Percentiles rank a stretch among this genome's conserved stretches.
These are phyloP conservation scores for Eristalis intricaria DNA, from an alignment of 2,888 invertebrate species.

Conservation along the genomic window DNA sequence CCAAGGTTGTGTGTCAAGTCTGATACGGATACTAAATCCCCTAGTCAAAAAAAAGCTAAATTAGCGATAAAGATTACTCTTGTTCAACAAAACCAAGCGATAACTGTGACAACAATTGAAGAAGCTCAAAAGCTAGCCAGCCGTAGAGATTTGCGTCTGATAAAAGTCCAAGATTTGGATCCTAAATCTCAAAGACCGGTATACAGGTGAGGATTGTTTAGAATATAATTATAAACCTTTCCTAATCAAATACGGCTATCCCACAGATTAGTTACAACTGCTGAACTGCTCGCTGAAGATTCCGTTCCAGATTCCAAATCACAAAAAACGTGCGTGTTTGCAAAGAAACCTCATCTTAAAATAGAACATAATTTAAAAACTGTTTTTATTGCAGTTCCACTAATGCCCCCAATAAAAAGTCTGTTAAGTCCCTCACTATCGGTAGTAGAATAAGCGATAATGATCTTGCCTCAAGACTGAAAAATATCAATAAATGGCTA, in stretches of 20 bases:
- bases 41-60: slow-evolving; percentile 63
- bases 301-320: neutral
- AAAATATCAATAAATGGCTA: slow-evolving; percentile 86
- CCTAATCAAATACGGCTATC: neutral
- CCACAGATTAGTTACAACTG: slow-evolving; percentile 73
- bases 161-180: slow-evolving; percentile 86
- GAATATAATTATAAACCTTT: neutral
- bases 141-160: slow-evolving; percentile 86
- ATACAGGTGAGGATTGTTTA: slow-evolving; percentile 83
- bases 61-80: slow-evolving; percentile 84
- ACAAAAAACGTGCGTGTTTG: slow-evolving; percentile 35
- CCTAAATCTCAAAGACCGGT: slow-evolving; percentile 86
- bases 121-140: slow-evolving; percentile 87
- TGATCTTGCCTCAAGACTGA: slow-evolving; percentile 85
- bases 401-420: slow-evolving; percentile 80
- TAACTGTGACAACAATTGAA: slow-evolving; percentile 85
- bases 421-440: slow-evolving; percentile 85
- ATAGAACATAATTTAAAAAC: neutral
- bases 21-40: neutral
- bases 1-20: slow-evolving; percentile 15
- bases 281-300: slow-evolving; percentile 51
- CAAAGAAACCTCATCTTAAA: neutral
- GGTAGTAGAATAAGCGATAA: slow-evolving; percentile 85
- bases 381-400: neutral
- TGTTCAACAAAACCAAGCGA: slow-evolving; percentile 83